Base-by-base conservation (phyloP, 2,113 vertebrate genomes). In the Hyla sarda region DNA sequence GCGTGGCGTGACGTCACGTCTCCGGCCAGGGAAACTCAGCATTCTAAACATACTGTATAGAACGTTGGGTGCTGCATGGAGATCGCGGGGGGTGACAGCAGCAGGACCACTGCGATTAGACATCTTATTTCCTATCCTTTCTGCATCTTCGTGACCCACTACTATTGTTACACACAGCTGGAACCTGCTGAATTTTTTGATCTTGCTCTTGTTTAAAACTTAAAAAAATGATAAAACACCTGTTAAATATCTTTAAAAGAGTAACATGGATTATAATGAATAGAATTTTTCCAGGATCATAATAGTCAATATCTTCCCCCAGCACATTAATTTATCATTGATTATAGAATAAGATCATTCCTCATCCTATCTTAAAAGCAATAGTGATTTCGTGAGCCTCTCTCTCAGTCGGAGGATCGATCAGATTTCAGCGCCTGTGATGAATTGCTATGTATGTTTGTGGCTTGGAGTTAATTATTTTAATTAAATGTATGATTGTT, bases 251-350 rank as follows among this genome's bases (percentile, higher is more conserved):
- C 67, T 10, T 37, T 71, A 41, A 23, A 71, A 34, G 34, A 71
- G 8, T 71, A 71, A 71, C 67, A 71, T 34, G 19, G 67, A 10
- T 74, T 74, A 47, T 47, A 74, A 74, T 74, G 41, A 74, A 47
- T 25, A 48, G 37, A 74, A 47, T 37, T 5, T 28, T 47, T n/a
- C n/a, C 32, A 30, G 12, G n/a, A 82, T 69, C 47, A 65, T 50
- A 48, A 48, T 69, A 71, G 52, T 48, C 25, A 21, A 19, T 28
- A 32, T 69, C 81, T 32, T 50, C 47, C 62, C 28, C 11, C 41
- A 47, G 65, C 41, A 47, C 81, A 50, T 34, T 82, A 52, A 82
- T 82, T 71, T 34, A 25, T 10, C 67, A 82, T 82, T 34, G 81
- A 82, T 69, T 82, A 30, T 50, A 32, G 62, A 32, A 71, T 50